Percentiles rank a stretch among this genome's conserved stretches.
These are phyloP conservation scores for Galaxias olidus DNA, from an alignment of 2,797 vertebrate genomes.

Conservation along the genomic window DNA sequence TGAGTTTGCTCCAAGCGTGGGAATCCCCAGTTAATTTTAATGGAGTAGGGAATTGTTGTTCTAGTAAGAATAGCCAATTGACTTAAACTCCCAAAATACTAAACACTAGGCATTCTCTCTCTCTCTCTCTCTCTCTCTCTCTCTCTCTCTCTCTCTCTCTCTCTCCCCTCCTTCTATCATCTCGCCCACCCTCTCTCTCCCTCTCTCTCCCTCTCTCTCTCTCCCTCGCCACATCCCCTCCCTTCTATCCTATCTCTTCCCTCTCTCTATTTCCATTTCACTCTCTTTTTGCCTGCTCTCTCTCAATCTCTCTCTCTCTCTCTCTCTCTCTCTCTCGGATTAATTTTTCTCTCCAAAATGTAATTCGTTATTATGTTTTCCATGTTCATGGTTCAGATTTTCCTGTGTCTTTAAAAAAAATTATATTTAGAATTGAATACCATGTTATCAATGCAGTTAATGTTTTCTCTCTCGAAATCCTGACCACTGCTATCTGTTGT, in stretches of 20 bases:
- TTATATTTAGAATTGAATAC: too few relatives aligned
- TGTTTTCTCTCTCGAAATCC: too few relatives aligned
- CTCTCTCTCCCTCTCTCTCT: constrained; percentile 8
- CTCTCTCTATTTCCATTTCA: constrained; percentile 20
- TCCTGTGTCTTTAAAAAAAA: too few relatives aligned
- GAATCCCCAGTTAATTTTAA: constrained; percentile 6
- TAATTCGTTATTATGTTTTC: too few relatives aligned
- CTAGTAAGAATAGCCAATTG: neutral
- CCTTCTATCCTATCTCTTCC: constrained; percentile 17
- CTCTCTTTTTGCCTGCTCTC: too few relatives aligned
- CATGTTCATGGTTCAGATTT: too few relatives aligned
- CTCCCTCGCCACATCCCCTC: constrained; percentile 8
- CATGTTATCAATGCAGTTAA: too few relatives aligned
- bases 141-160: constrained; percentile 20
- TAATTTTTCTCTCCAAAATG: too few relatives aligned
- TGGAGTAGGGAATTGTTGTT: neutral
- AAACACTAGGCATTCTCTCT: constrained; percentile 11
- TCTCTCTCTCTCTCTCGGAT: neutral
- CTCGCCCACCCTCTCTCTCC: neutral
- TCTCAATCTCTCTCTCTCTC: constrained; percentile 13
- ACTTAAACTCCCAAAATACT: neutral
- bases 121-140: constrained; percentile 8
- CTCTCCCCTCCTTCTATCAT: constrained; percentile 13
- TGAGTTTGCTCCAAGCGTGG: constrained; percentile 25
- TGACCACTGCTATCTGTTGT: neutral